Evolutionary conservation across 2,113 vertebrate genomes (phyloP).

Genomic region (Rousettus leschenaultii): DNA sequence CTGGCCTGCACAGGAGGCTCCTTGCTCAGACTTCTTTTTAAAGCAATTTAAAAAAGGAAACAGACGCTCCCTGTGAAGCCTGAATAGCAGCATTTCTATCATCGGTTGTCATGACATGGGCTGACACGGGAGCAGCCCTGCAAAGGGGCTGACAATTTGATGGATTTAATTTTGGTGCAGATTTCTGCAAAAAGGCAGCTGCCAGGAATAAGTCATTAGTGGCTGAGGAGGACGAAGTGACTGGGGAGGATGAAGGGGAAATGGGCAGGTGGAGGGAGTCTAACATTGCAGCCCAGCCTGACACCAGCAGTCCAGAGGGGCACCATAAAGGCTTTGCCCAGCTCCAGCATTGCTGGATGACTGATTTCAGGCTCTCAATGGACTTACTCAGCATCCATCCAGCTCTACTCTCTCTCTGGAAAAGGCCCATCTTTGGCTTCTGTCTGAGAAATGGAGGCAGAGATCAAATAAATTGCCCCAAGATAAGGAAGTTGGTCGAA

Average conservation of each 20-base stretch:
- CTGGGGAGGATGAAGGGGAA: constrained; percentile 73
- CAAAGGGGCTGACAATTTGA: constrained; percentile 81
- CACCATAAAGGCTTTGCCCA: not conserved
- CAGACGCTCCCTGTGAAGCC: constrained; percentile 67
- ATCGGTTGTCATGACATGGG: constrained; percentile 84
- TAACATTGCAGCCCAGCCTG: not conserved
- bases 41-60: constrained; percentile 74
- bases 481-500: not conserved
- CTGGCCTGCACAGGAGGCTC: constrained; percentile 68
- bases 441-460: not conserved
- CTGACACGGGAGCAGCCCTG: constrained; percentile 82
- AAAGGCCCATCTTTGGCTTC: not conserved
- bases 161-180: constrained; percentile 83
- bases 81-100: constrained; percentile 82
- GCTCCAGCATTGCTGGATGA: not conserved
- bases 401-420: not conserved
- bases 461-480: not conserved
- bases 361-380: not conserved
- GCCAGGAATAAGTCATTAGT: constrained; percentile 70
- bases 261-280: constrained; percentile 64
- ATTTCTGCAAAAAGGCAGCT: constrained; percentile 81
- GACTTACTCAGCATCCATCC: not conserved
- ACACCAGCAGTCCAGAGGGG: not conserved
- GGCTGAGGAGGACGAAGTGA: constrained; percentile 69
- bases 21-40: constrained; percentile 79